These are phyloP conservation scores for Campylomormyrus numenius DNA, from an alignment of 2,113 vertebrate species.

Conservation along the genomic window DNA sequence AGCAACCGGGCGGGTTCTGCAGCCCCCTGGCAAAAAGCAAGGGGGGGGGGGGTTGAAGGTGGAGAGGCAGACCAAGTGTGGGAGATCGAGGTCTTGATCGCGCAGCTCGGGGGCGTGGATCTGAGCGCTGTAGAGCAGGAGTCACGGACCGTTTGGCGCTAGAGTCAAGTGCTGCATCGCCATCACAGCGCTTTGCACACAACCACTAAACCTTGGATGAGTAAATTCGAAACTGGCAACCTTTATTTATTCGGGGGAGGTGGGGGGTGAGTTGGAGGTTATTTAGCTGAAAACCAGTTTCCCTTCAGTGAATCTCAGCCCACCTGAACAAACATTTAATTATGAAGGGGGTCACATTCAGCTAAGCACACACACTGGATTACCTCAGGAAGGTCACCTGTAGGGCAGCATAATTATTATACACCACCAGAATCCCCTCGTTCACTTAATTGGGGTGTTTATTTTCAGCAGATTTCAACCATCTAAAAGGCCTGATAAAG, in stretches of 20 bases:
- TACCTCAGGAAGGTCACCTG: neutral
- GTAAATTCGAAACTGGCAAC: neutral
- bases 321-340: neutral
- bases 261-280: neutral
- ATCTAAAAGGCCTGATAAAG: neutral
- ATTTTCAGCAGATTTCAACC: neutral
- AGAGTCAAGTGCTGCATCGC: neutral
- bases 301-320: neutral
- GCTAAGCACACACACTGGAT: neutral
- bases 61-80: neutral
- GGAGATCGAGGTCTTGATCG: slow-evolving; percentile 19
- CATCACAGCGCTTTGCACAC: neutral
- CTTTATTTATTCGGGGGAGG: neutral
- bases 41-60: neutral
- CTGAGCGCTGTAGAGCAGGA: neutral
- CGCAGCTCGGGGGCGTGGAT: neutral
- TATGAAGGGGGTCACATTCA: neutral
- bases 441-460: neutral
- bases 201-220: neutral
- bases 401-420: neutral
- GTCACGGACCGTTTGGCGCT: neutral
- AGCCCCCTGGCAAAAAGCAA: slow-evolving; percentile 33
- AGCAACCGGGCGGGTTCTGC: neutral
- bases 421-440: neutral
- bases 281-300: neutral